These are phyloP conservation scores for Prenolepis imparis DNA, from an alignment of 2,888 invertebrate genomes.

Conservation along the genomic window DNA sequence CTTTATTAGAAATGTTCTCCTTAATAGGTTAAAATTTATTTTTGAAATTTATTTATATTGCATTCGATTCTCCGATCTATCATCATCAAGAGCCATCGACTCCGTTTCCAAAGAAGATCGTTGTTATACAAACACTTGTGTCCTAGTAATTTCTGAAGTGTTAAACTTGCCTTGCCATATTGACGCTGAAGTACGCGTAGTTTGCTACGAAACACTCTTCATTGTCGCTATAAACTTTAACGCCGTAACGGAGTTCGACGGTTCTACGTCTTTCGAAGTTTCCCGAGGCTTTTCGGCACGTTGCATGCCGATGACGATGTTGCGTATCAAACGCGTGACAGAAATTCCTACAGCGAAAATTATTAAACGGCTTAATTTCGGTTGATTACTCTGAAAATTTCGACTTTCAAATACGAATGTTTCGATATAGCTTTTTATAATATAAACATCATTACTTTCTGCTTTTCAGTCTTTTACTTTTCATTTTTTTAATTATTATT, in stretches of 20 bases:
- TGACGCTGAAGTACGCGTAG: conserved; percentile 40
- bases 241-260: conserved; percentile 39
- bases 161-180: conserved; percentile 45
- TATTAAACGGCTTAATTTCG: background rate
- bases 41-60: background rate
- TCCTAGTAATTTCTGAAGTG: conserved; percentile 47
- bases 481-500: background rate
- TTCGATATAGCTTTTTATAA: background rate
- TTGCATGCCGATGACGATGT: conserved; percentile 17
- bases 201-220: conserved; percentile 49
- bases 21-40: background rate
- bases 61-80: background rate
- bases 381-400: background rate
- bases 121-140: conserved; percentile 45
- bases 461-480: background rate
- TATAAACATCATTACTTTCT: background rate
- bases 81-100: background rate
- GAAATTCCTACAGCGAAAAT: conserved; percentile 11
- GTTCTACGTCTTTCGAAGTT: conserved; percentile 43
- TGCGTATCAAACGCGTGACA: conserved; percentile 27
- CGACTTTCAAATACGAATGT: background rate
- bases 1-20: background rate
- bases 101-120: conserved; percentile 30
- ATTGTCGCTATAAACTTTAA: conserved; percentile 56
- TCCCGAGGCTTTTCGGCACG: conserved; percentile 44